Conservation (phyloP, 2,888 invertebrate genomes). For the Merodon equestris region DNA sequence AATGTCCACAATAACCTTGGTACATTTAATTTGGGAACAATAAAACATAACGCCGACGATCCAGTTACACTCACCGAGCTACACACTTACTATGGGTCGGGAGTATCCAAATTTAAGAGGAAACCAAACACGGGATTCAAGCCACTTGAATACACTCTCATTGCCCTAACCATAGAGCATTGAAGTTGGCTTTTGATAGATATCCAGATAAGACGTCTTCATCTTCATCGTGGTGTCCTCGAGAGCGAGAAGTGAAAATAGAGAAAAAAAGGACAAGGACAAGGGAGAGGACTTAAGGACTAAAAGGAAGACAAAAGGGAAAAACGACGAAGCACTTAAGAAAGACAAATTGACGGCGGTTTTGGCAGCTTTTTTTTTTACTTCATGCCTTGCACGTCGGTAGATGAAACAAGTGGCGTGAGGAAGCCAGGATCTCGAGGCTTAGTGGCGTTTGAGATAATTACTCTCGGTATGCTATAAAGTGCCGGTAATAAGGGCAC, state of each 20-base stretch:
- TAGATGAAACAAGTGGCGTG: neutral
- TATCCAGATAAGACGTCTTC: conserved; percentile 1
- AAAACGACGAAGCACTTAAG: conserved; percentile 14
- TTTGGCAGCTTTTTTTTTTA: conserved; percentile 6
- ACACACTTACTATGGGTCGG: neutral
- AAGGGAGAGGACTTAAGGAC: too few species aligned
- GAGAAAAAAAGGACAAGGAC: too few species aligned
- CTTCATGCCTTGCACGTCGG: neutral
- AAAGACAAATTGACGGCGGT: conserved; percentile 30
- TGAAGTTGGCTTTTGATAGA: conserved; percentile 4
- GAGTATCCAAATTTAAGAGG: conserved; percentile 22
- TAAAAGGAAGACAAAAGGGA: neutral
- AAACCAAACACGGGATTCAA: conserved; percentile 3
- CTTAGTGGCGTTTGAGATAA: conserved; percentile 23
- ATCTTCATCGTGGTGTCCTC: too few species aligned
- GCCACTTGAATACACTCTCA: conserved; percentile 7
- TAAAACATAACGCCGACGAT: conserved; percentile 24
- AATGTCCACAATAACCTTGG: conserved; percentile 34
- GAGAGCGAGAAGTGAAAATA: too few species aligned
- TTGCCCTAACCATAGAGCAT: neutral
- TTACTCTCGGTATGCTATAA: conserved; percentile 28
- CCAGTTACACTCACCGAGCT: neutral
- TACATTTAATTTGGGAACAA: conserved; percentile 29
- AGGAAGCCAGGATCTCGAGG: neutral
- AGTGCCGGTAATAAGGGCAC: conserved; percentile 27